Base-by-base conservation (phyloP, 1,140 invertebrate genomes). In the Euura lappo region DNA sequence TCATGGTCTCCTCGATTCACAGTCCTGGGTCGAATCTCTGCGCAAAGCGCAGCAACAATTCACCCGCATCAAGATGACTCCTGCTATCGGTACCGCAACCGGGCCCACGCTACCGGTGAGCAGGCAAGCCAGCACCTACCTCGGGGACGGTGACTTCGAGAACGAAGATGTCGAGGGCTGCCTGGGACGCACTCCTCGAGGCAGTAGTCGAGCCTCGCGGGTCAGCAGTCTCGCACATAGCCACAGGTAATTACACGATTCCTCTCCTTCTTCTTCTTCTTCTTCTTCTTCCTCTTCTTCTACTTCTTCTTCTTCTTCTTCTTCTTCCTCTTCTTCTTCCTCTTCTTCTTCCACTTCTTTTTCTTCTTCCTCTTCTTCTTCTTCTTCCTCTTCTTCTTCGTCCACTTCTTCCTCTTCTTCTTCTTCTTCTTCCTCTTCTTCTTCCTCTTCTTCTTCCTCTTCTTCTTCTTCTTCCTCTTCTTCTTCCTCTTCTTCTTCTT, bases 191-290 rank as follows among this genome's bases (percentile, higher is more conserved):
- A 87, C 87, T 6, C 85, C 85, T 5, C 79, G 84, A 43, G 85
- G 85, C 44, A 87, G 86, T 45, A 87, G 84, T 71, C 78, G 88
- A 75, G 88, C 88, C 47, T 90, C 90, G 68, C 87, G 90, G 75
- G 89, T 91, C 42, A 91, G 91, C 71, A 92, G 91, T 83, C 87
- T 91, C 6, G 91, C 90, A 71, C 91, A 92, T 76, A 92, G 91
- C 80, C 91, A 92, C 78, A 90, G 89, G 89, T 89, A 80, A 64
- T 10, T 28, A 28, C 28, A 28, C 28, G 28, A 28, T 28, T 28
- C 28, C 28, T 28, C 28, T 28, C 28, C 28, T 28, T 28, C 28
- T 28, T 28, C 60, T 64, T 64, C 13, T 1, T 10, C 10, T 10
- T 64, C 10, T 64, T 64, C 13, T 64, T 13, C 60, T 1, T 64